Percentiles rank a stretch among this genome's conserved stretches.
These are phyloP conservation scores for Lathamus discolor DNA, from an alignment of 2,113 vertebrate species.

Conservation along the genomic window DNA sequence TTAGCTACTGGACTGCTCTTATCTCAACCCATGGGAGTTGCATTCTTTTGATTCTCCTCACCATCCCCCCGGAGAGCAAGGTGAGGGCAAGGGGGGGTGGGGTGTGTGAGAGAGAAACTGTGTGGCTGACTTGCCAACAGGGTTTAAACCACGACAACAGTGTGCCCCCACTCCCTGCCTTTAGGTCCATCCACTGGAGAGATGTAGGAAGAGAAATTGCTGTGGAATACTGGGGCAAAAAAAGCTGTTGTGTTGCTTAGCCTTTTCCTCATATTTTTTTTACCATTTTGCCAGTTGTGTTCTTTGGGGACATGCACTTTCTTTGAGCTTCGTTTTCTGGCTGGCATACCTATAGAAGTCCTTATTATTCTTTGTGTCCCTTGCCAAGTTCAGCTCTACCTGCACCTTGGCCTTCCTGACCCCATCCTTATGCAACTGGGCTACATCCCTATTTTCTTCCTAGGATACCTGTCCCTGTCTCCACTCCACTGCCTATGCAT, in stretches of 20 bases:
- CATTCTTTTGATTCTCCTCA: no score
- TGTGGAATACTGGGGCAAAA: not conserved
- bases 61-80: no score
- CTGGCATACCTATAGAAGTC: not conserved
- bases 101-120: no score
- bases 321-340: not conserved
- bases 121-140: no score
- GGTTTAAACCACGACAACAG: no score
- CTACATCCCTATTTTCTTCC: not conserved
- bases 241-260: not conserved
- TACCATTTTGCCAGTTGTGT: not conserved
- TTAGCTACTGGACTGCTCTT: no score
- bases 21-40: no score
- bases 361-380: not conserved
- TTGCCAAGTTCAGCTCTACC: not conserved
- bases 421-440: not conserved
- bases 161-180: not conserved
- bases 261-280: not conserved
- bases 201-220: not conserved
- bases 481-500: not conserved
- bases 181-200: not conserved
- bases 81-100: no score
- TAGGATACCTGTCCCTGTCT: not conserved
- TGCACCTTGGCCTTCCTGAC: not conserved
- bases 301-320: rapidly evolving